A percentile compares a stretch with the other conserved stretches of the same genome.
Conservation (phyloP, 2,888 invertebrate genomes). For the Palloptera scutellata region DNA sequence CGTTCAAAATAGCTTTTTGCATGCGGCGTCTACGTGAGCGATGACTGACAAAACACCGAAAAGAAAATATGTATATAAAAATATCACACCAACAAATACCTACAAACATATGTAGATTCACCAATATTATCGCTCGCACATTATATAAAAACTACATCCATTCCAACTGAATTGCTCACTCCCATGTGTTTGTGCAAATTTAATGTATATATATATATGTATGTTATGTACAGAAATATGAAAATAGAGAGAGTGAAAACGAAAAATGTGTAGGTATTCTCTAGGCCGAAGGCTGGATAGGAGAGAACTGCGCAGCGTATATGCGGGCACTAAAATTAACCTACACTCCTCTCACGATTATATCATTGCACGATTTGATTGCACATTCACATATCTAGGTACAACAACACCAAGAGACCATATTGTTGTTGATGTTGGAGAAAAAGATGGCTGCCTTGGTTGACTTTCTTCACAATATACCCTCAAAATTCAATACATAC, state of each 20-base stretch:
- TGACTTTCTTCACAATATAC: too few species aligned
- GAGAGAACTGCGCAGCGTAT: background rate
- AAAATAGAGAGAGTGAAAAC: conserved; percentile 14
- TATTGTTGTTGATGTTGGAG: too few species aligned
- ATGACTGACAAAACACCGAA: conserved; percentile 19
- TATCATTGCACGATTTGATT: too few species aligned
- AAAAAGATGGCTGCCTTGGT: too few species aligned
- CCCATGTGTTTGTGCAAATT: too few species aligned
- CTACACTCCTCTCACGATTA: too few species aligned
- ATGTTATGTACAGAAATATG: background rate
- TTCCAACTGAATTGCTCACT: too few species aligned
- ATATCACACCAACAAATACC: conserved; percentile 16
- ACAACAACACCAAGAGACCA: too few species aligned
- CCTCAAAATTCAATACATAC: too few species aligned
- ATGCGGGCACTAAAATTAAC: background rate
- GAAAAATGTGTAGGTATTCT: conserved; percentile 18
- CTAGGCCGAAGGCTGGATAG: background rate
- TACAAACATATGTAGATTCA: conserved; percentile 3
- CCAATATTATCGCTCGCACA: background rate
- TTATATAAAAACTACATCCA: background rate
- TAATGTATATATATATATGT: too few species aligned
- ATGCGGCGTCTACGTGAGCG: conserved; percentile 38
- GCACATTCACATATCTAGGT: too few species aligned
- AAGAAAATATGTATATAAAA: conserved; percentile 21
- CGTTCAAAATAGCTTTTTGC: conserved; percentile 38